Percentiles rank a stretch among this genome's conserved stretches.
phyloP scores from a whole-genome alignment of 2,113 vertebrate species.

The Tenebrosternarchus preto region DNA sequence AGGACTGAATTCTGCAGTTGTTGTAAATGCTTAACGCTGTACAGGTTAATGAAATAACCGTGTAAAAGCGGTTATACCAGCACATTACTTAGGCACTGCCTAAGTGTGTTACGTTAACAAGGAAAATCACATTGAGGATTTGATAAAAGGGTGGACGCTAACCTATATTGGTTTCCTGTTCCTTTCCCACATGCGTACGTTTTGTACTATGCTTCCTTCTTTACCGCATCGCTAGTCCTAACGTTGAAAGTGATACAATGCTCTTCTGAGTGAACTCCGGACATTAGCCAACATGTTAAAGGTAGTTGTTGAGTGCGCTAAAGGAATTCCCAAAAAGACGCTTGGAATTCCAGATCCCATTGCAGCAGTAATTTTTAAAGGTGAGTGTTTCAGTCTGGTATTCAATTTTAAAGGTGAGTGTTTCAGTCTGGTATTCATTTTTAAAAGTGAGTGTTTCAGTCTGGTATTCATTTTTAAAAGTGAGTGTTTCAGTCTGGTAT shows the following conservation, averaged over 20 bases:
- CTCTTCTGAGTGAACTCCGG: conserved; percentile 11
- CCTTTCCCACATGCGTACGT: no score
- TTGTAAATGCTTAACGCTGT: no score
- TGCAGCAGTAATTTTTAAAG: conserved; percentile 84
- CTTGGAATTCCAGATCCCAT: conserved; percentile 93
- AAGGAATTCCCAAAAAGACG: conserved; percentile 87
- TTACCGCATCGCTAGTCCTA: no score
- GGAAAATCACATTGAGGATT: no score
- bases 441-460: conserved; percentile 85
- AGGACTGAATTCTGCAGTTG: no score
- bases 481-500: conserved; percentile 69
- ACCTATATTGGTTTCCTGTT: no score
- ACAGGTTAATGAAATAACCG: no score
- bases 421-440: conserved; percentile 58
- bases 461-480: conserved; percentile 74
- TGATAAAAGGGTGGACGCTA: no score
- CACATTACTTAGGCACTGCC: no score
- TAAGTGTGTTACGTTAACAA: no score
- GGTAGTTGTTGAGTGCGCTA: conserved; percentile 86
- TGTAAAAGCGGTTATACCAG: no score
- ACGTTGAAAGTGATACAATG: background rate
- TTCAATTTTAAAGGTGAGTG: conserved; percentile 79
- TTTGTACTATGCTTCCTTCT: no score
- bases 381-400: conserved; percentile 73
- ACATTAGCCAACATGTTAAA: conserved; percentile 82